A percentile compares a stretch with the other conserved stretches of the same genome.
Evolutionary conservation across 37 sponge, comb jelly and placozoan genomes (phyloP).

Genomic region (Geodia barretti): DNA sequence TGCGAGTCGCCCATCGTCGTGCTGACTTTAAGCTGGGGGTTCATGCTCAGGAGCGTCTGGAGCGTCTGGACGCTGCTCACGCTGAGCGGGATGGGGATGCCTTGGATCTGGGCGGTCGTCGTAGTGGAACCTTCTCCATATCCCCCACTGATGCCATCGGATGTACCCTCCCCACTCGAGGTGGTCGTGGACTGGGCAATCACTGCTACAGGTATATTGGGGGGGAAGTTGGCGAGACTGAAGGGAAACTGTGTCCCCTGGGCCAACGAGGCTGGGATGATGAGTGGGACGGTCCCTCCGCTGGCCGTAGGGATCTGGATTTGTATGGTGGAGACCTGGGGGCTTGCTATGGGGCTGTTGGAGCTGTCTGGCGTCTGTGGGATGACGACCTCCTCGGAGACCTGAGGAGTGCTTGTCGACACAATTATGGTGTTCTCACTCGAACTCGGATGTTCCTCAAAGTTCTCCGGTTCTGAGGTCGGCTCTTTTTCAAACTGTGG

Average conservation of each 20-base stretch:
- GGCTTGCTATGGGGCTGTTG: conserved; percentile 1
- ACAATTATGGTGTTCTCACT: conserved; percentile 37
- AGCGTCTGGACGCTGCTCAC: conserved; percentile 21
- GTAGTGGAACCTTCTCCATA: neutral
- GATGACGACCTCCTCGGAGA: conserved; percentile 61
- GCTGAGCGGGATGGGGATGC: conserved; percentile 48
- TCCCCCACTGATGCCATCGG: neutral
- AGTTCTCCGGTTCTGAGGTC: neutral
- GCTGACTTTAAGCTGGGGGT: conserved; percentile 26
- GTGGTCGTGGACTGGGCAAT: conserved; percentile 31
- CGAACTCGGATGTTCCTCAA: neutral
- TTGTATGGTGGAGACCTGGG: conserved; percentile 24
- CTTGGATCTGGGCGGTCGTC: conserved; percentile 1
- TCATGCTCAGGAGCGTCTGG: conserved; percentile 38
- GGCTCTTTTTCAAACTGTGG: neutral
- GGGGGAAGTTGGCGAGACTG: conserved; percentile 32
- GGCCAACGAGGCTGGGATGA: conserved; percentile 22
- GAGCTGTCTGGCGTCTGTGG: conserved; percentile 26
- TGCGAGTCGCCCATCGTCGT: conserved; percentile 17
- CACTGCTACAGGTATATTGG: conserved; percentile 33
- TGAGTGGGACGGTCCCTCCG: conserved; percentile 17
- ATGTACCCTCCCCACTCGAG: neutral
- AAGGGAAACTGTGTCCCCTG: conserved; percentile 34
- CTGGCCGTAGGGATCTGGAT: conserved; percentile 38
- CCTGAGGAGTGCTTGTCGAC: conserved; percentile 38